phyloP scores from a whole-genome alignment of 2,888 invertebrate genomes.

The Pristionchus exspectatus region DNA sequence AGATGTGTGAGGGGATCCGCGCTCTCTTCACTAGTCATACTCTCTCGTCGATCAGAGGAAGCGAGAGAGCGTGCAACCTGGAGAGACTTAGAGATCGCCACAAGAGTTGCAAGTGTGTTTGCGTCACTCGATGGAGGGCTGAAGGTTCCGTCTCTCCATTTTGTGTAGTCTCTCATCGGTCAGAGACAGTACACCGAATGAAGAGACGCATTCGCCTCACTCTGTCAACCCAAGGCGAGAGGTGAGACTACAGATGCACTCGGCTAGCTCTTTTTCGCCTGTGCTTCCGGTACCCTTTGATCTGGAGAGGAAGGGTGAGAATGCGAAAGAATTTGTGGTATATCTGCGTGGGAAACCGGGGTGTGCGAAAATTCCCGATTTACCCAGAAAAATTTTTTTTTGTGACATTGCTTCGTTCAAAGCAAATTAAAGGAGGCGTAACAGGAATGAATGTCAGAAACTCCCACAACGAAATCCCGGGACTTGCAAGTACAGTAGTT shows the following conservation, averaged over 20 bases:
- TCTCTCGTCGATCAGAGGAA: background rate
- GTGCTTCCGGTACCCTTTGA: background rate
- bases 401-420: too few relatives aligned
- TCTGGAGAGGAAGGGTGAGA: background rate
- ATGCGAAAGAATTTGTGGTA: background rate
- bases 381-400: too few relatives aligned
- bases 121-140: background rate
- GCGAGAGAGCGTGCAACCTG: background rate
- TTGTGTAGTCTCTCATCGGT: too few relatives aligned
- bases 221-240: background rate
- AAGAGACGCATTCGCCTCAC: too few relatives aligned
- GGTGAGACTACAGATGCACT: background rate
- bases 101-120: background rate
- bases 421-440: too few relatives aligned
- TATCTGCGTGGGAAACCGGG: background rate
- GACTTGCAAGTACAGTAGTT: too few relatives aligned
- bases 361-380: too few relatives aligned
- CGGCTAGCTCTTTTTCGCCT: background rate
- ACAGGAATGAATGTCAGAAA: too few relatives aligned
- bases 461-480: too few relatives aligned
- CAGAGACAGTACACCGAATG: too few relatives aligned
- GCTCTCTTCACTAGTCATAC: background rate
- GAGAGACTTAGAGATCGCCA: background rate
- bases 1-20: constrained; percentile 11
- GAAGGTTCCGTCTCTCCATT: background rate